Percentiles rank a stretch among this genome's conserved stretches.
phyloP scores from a whole-genome alignment of 1,140 invertebrate species.

The Cherax quadricarinatus region DNA sequence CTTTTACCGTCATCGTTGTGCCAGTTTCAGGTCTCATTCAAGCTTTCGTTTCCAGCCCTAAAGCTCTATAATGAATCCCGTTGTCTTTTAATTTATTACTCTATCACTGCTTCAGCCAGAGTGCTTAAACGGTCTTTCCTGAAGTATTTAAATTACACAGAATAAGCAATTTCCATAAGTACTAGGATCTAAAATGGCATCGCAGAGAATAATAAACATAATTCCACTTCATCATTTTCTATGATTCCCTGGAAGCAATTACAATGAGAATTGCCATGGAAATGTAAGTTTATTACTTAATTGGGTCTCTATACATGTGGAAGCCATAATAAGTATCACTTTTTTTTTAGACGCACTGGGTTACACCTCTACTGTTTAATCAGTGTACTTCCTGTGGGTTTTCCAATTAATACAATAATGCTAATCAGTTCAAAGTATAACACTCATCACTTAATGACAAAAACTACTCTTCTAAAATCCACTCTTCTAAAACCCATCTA shows the following conservation, averaged over 20 bases:
- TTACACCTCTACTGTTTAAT: background rate
- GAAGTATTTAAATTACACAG: background rate
- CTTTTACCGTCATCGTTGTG: no score
- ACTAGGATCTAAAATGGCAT: background rate
- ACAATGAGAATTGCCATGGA: background rate
- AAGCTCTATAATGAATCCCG: no score
- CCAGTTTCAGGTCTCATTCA: no score
- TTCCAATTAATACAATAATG: no score
- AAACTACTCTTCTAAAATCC: no score
- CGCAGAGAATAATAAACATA: background rate
- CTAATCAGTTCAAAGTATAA: no score
- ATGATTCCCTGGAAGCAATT: background rate
- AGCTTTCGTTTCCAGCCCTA: no score
- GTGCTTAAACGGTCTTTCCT: no score
- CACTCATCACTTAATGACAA: no score
- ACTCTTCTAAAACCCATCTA: no score
- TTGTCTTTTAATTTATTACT: no score
- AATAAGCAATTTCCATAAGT: background rate
- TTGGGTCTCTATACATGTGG: background rate
- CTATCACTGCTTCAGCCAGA: no score
- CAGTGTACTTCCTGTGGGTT: background rate
- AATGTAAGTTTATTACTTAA: background rate
- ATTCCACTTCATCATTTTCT: background rate
- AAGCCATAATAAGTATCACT: background rate
- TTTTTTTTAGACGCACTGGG: background rate